Conservation (phyloP, 2,888 invertebrate species). For the Serripes groenlandicus region DNA sequence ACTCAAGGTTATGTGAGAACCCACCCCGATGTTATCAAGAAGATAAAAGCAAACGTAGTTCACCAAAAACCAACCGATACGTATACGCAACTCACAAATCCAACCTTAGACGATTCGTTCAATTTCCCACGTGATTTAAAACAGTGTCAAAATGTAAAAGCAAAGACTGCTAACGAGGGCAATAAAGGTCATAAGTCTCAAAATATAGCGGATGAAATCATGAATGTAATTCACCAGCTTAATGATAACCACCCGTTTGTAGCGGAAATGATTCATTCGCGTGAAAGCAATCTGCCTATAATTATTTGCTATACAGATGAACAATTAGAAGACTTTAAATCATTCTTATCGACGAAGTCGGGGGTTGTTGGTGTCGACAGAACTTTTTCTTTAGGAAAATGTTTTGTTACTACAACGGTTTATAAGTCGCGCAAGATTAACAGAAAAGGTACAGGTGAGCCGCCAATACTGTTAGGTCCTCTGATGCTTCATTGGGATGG, state of each 20-base stretch:
- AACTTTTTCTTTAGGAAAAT: not conserved
- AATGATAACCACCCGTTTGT: constrained; percentile 4
- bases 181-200: not conserved
- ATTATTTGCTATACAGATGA: constrained; percentile 30
- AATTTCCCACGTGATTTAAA: constrained; percentile 10
- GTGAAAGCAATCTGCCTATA: not conserved
- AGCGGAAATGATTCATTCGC: not conserved
- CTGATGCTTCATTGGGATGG: not conserved
- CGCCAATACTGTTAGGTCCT: not conserved
- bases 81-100: not conserved
- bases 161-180: not conserved
- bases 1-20: not conserved
- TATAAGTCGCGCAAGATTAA: not conserved
- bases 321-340: constrained; percentile 17
- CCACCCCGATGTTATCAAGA: not conserved
- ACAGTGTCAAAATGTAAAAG: constrained; percentile 18
- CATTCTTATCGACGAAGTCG: not conserved
- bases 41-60: not conserved
- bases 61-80: not conserved
- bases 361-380: constrained; percentile 13
- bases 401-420: not conserved
- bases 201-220: not conserved
- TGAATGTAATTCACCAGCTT: constrained; percentile 15
- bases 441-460: not conserved
- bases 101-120: not conserved